A percentile compares a stretch with the other conserved stretches of the same genome.
phyloP scores from a whole-genome alignment of 2,888 invertebrate genomes.

The Habroteleia sp. region DNA sequence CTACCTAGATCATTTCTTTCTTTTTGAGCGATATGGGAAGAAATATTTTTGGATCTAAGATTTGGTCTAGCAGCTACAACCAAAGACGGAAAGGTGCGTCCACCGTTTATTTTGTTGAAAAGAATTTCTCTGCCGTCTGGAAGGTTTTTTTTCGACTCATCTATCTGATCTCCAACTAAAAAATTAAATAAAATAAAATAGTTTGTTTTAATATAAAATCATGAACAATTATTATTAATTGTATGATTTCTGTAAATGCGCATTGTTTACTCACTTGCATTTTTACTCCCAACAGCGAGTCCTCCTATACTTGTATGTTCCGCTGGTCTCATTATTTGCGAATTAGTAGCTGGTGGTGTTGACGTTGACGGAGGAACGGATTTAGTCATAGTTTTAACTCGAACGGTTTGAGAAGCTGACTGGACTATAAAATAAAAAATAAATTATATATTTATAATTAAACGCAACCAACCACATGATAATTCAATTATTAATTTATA shows the following conservation, averaged over 20 bases:
- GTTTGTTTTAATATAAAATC: no score
- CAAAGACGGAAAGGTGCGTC: slow-evolving; percentile 92
- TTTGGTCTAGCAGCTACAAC: slow-evolving; percentile 92
- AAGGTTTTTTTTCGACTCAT: slow-evolving; percentile 84
- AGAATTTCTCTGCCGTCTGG: slow-evolving; percentile 88
- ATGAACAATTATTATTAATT: slow-evolving; percentile 25
- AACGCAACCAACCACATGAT: no score
- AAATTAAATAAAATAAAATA: neutral
- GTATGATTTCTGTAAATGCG: neutral
- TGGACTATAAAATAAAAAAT: slow-evolving; percentile 63
- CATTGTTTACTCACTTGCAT: slow-evolving; percentile 68
- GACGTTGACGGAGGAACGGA: slow-evolving; percentile 64
- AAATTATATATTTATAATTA: no score
- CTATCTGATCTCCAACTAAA: slow-evolving; percentile 75
- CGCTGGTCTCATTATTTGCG: slow-evolving; percentile 83
- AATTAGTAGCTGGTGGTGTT: slow-evolving; percentile 44
- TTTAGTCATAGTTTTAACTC: slow-evolving; percentile 70
- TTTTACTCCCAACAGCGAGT: slow-evolving; percentile 81
- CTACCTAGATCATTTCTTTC: slow-evolving; percentile 81
- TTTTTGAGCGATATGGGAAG: slow-evolving; percentile 74
- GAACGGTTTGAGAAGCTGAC: slow-evolving; percentile 71
- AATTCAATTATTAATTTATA: no score
- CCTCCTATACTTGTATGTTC: slow-evolving; percentile 89
- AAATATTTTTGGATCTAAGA: slow-evolving; percentile 86
- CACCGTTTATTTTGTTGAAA: slow-evolving; percentile 89